Conservation (phyloP, 2,888 invertebrate genomes). For the Drosophila siamana region DNA sequence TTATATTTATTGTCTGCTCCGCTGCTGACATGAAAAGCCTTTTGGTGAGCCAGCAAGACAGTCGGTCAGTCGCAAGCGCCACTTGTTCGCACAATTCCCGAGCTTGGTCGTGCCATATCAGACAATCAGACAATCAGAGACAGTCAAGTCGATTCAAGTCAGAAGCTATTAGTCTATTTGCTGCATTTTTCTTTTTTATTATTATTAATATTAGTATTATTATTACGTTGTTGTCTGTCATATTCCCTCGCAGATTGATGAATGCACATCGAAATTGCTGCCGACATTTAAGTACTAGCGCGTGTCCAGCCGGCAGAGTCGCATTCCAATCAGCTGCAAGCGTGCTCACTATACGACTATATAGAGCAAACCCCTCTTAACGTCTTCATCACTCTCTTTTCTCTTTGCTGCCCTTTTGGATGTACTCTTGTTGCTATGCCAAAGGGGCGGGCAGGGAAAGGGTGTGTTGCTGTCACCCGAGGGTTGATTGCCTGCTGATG, state of each 20-base stretch:
- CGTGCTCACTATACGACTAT: neutral
- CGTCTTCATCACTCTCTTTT: neutral
- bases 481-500: slow-evolving; percentile 37
- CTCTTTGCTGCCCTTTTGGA: neutral
- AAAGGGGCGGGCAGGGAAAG: neutral
- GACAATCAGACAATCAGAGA: too few species aligned
- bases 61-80: slow-evolving; percentile 35
- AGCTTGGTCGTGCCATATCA: slow-evolving; percentile 1
- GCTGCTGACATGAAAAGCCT: slow-evolving; percentile 59
- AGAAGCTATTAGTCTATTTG: slow-evolving; percentile 39
- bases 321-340: slow-evolving; percentile 17
- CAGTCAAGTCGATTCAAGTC: slow-evolving; percentile 30
- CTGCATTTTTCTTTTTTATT: slow-evolving; percentile 14
- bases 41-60: slow-evolving; percentile 8
- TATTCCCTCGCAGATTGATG: slow-evolving; percentile 16
- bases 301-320: slow-evolving; percentile 22
- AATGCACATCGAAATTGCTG: slow-evolving; percentile 29
- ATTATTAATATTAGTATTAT: neutral
- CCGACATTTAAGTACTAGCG: slow-evolving; percentile 20
- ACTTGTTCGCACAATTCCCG: slow-evolving; percentile 39
- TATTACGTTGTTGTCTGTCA: slow-evolving; percentile 5
- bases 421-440: slow-evolving; percentile 13
- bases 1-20: slow-evolving; percentile 50
- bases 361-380: slow-evolving; percentile 14
- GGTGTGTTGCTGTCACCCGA: neutral